A percentile compares a stretch with the other conserved stretches of the same genome.
Evolutionary conservation across 2,888 invertebrate species (phyloP).

Genomic region (Drosophila emarginata): DNA sequence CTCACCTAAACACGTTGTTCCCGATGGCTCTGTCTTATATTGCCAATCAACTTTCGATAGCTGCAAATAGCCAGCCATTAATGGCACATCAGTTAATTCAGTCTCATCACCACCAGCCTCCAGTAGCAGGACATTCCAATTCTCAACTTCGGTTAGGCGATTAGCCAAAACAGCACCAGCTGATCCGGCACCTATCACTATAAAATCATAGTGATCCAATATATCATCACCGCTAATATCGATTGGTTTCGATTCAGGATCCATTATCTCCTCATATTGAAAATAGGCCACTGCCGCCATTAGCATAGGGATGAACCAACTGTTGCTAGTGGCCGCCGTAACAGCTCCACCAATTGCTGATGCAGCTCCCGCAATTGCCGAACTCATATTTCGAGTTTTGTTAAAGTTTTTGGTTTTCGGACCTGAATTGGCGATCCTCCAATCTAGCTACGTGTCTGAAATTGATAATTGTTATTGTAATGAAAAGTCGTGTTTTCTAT

Average conservation of each 20-base stretch:
- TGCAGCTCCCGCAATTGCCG: conserved; percentile 85
- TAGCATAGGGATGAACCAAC: conserved; percentile 92
- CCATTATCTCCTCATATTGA: conserved; percentile 92
- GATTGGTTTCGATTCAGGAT: conserved; percentile 91
- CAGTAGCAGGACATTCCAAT: conserved; percentile 91
- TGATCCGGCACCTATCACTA: conserved; percentile 93
- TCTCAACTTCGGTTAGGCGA: conserved; percentile 89
- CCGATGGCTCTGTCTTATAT: conserved; percentile 95
- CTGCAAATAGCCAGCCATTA: conserved; percentile 93
- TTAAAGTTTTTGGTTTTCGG: not conserved
- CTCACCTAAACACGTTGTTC: conserved; percentile 90
- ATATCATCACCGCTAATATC: conserved; percentile 87
- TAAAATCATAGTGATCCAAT: conserved; percentile 89
- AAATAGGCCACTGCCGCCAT: conserved; percentile 94
- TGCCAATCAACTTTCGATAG: conserved; percentile 95
- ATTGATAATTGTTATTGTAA: conserved; percentile 28
- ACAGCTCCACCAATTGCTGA: conserved; percentile 88
- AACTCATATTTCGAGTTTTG: conserved; percentile 84
- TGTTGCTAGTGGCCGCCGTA: conserved; percentile 87
- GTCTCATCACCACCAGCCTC: conserved; percentile 96
- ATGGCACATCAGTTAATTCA: conserved; percentile 93
- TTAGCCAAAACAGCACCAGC: conserved; percentile 95
- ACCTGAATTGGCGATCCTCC: conserved; percentile 9
- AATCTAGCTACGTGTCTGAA: conserved; percentile 49
- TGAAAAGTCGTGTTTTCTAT: conserved; percentile 37